Conservation (phyloP, 2,113 vertebrate genomes). For the Notothenia rossii region DNA sequence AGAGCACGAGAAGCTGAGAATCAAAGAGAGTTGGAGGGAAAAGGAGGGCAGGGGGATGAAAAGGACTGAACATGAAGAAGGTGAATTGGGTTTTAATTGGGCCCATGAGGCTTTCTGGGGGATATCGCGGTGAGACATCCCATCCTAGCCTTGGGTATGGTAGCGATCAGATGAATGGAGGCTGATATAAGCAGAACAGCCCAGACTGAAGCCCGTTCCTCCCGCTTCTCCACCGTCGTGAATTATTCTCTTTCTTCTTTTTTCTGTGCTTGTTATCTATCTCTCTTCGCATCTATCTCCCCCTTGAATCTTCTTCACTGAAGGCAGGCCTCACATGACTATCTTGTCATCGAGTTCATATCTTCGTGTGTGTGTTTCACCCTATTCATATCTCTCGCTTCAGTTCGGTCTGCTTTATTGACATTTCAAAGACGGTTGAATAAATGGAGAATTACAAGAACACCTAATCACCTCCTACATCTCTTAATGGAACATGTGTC, state of each 20-base stretch:
- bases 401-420: not conserved
- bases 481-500: conserved; percentile 5
- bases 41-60: conserved; percentile 8
- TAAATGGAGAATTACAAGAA: not conserved
- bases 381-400: not conserved
- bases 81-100: conserved; percentile 66
- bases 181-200: conserved; percentile 60
- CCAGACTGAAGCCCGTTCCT: conserved; percentile 25
- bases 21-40: conserved; percentile 30
- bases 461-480: not conserved
- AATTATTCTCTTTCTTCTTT: conserved; percentile 65
- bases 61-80: conserved; percentile 23
- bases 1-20: conserved; percentile 19
- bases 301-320: conserved; percentile 38
- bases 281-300: conserved; percentile 20
- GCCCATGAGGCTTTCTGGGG: conserved; percentile 52
- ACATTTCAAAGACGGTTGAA: not conserved
- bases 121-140: conserved; percentile 50
- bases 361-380: conserved; percentile 17
- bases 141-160: conserved; percentile 40
- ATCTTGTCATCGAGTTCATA: conserved; percentile 35
- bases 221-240: conserved; percentile 24
- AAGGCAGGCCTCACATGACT: conserved; percentile 11
- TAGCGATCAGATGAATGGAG: conserved; percentile 45
- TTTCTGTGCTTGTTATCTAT: conserved; percentile 1